Evolutionary conservation across 1,140 invertebrate species (phyloP).

Genomic region (Pemphigus obesinymphae): DNA sequence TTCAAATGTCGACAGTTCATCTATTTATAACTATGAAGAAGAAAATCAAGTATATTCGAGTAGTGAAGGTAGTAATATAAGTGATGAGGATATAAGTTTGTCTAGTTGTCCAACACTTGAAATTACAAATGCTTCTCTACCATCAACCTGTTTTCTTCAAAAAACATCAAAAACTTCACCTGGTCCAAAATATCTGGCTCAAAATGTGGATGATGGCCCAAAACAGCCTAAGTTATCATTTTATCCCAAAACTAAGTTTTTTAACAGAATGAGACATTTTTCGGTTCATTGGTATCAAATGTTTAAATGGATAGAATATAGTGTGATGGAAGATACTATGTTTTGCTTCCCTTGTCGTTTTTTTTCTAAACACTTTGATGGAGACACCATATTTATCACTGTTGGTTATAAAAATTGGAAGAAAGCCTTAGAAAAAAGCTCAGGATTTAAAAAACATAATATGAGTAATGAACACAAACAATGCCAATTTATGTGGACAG

Average conservation of each 20-base stretch:
- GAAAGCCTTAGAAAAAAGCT: constrained; percentile 12
- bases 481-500: neutral
- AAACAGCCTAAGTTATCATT: neutral
- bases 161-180: no score
- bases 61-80: no score
- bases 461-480: neutral
- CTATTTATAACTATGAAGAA: no score
- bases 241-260: neutral
- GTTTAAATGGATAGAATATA: constrained; percentile 14
- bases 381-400: neutral
- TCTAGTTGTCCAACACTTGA: no score
- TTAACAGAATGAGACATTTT: constrained; percentile 1
- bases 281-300: neutral
- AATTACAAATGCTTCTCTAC: no score
- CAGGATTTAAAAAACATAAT: neutral
- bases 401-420: constrained; percentile 28
- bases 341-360: constrained; percentile 7
- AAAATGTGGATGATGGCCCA: neutral
- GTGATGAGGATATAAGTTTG: no score
- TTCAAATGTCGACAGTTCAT: no score
- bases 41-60: no score
- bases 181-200: neutral
- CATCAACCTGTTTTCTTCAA: no score
- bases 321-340: neutral
- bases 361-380: neutral